These are phyloP conservation scores for Tapera naevia DNA, from an alignment of 2,797 vertebrate species.

Conservation along the genomic window DNA sequence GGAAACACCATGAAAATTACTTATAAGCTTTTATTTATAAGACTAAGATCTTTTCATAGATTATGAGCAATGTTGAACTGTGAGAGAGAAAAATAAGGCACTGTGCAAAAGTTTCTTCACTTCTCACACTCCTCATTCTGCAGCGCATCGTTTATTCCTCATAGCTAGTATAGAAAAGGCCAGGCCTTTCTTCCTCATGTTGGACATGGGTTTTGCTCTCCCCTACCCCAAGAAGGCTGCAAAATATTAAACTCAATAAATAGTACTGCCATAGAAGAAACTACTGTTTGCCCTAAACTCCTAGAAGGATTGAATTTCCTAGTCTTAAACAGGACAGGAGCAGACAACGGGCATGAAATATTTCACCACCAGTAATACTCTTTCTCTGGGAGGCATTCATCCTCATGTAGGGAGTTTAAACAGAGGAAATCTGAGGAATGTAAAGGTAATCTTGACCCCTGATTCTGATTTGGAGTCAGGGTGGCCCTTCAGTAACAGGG, in stretches of 20 bases:
- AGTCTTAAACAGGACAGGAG: not conserved
- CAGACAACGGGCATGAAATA: not conserved
- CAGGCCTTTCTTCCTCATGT: not conserved
- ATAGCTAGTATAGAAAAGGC: not conserved
- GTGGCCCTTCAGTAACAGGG: slow-evolving; percentile 37
- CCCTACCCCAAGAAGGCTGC: not conserved
- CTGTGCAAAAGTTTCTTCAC: not conserved
- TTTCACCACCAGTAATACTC: not conserved
- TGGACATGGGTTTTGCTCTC: rapidly evolving
- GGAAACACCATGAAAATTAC: not conserved
- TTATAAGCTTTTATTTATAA: not conserved
- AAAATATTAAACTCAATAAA: not conserved
- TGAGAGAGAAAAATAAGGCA: not conserved
- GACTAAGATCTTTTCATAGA: not conserved
- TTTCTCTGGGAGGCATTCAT: not conserved
- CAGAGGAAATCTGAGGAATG: slow-evolving; percentile 51
- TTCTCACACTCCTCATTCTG: not conserved
- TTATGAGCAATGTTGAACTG: not conserved
- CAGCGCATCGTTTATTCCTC: not conserved
- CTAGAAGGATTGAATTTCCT: not conserved
- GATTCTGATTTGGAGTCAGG: slow-evolving; percentile 28
- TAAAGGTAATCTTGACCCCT: slow-evolving; percentile 51
- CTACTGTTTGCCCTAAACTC: not conserved
- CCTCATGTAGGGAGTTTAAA: not conserved
- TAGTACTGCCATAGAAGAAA: not conserved